Conservation (phyloP, 1,140 invertebrate genomes). For the Carposina sasakii region DNA sequence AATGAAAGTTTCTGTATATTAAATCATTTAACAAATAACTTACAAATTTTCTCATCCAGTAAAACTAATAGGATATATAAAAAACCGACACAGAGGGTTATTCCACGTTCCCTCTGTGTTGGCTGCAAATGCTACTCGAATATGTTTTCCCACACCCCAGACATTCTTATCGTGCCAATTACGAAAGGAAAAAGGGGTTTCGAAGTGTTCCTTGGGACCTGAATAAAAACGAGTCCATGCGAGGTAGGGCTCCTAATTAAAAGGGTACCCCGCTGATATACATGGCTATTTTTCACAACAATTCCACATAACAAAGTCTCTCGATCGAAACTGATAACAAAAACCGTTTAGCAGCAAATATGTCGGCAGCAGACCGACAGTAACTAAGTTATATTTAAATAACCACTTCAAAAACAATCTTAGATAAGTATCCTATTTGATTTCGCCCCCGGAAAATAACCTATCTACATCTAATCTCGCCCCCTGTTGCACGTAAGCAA, state of each 20-base stretch:
- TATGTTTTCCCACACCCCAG: slow-evolving; percentile 56
- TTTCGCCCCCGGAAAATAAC: slow-evolving; percentile 18
- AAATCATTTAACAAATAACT: too few relatives aligned
- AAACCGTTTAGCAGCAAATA: too few relatives aligned
- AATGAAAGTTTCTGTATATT: too few relatives aligned
- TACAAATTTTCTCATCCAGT: too few relatives aligned
- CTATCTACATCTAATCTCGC: slow-evolving; percentile 6
- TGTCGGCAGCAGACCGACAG: slow-evolving; percentile 9
- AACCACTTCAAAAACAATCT: slow-evolving; percentile 50
- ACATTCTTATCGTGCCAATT: slow-evolving; percentile 69
- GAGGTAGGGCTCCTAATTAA: slow-evolving; percentile 66
- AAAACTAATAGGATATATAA: too few relatives aligned
- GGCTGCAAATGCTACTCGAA: slow-evolving; percentile 41
- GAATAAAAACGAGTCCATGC: slow-evolving; percentile 52
- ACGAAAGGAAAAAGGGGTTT: slow-evolving; percentile 42
- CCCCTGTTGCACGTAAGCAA: slow-evolving; percentile 1
- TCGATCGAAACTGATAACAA: too few relatives aligned
- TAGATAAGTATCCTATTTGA: slow-evolving; percentile 30
- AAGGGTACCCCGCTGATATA: slow-evolving; percentile 44
- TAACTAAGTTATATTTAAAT: slow-evolving; percentile 30
- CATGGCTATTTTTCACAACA: slow-evolving; percentile 11
- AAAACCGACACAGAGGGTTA: too few relatives aligned
- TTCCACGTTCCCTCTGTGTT: too few relatives aligned
- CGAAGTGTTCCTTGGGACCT: slow-evolving; percentile 38
- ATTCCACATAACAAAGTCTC: too few relatives aligned